Percentiles rank a stretch among this genome's conserved stretches.
These are phyloP conservation scores for Drosophila antonietae DNA, from an alignment of 2,888 invertebrate genomes.

Conservation along the genomic window DNA sequence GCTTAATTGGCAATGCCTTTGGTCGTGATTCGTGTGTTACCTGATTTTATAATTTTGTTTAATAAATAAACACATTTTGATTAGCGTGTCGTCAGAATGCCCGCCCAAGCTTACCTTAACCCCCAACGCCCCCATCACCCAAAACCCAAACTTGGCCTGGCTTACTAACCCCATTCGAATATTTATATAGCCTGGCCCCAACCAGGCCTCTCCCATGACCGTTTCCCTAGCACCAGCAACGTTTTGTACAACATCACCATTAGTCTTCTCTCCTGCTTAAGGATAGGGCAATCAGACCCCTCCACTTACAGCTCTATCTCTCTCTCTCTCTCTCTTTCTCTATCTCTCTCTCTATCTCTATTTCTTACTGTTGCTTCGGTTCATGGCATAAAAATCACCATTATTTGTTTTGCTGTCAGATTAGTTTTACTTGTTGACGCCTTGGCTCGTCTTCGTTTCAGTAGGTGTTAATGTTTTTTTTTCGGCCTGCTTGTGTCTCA, in stretches of 20 bases:
- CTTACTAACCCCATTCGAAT: conserved; percentile 53
- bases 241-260: conserved; percentile 72
- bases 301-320: not conserved
- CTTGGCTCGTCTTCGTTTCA: conserved; percentile 36
- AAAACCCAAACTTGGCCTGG: conserved; percentile 6
- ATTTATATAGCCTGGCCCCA: conserved; percentile 17
- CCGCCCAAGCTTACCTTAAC: not conserved
- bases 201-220: not conserved
- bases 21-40: conserved; percentile 25
- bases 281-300: not conserved
- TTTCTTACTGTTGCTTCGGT: conserved; percentile 17
- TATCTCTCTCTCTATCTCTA: not conserved
- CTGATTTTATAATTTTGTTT: conserved; percentile 65
- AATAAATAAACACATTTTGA: conserved; percentile 73
- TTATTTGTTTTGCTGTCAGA: conserved; percentile 78
- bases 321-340: not conserved
- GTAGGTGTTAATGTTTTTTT: conserved; percentile 58
- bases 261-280: conserved; percentile 50
- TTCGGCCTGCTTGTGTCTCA: conserved; percentile 21
- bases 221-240: conserved; percentile 39
- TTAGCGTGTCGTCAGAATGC: conserved; percentile 58
- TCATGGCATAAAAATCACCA: conserved; percentile 65
- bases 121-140: not conserved
- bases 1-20: conserved; percentile 56
- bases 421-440: conserved; percentile 77